phyloP scores from a whole-genome alignment of 1,140 invertebrate genomes.

The Stegodyphus dumicola region DNA sequence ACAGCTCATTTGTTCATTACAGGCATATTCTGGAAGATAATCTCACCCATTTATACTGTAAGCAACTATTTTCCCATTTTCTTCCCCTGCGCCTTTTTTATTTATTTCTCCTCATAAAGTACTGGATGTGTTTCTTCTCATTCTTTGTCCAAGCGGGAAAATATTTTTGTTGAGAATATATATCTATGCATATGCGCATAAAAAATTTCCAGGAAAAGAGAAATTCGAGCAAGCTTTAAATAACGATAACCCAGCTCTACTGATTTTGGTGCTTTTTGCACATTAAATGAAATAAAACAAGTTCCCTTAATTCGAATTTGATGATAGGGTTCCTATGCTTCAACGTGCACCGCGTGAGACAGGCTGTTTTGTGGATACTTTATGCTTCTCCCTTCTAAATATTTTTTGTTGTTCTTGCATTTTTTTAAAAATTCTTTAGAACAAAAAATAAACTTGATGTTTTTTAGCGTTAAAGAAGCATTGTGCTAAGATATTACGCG shows the following conservation, averaged over 20 bases:
- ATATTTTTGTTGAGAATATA: slow-evolving; percentile 42
- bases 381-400: not conserved
- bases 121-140: not conserved
- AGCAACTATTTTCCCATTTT: slow-evolving; percentile 60
- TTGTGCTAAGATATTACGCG: slow-evolving; percentile 46
- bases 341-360: slow-evolving; percentile 6
- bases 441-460: slow-evolving; percentile 7
- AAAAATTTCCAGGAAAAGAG: slow-evolving; percentile 23
- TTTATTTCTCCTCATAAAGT: not conserved
- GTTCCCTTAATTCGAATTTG: slow-evolving; percentile 52
- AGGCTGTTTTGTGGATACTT: slow-evolving; percentile 14
- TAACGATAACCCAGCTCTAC: slow-evolving; percentile 52
- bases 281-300: slow-evolving; percentile 61
- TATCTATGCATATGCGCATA: slow-evolving; percentile 32
- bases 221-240: slow-evolving; percentile 42
- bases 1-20: slow-evolving; percentile 51
- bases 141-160: slow-evolving; percentile 30
- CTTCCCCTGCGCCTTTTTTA: slow-evolving; percentile 12
- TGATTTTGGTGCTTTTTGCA: slow-evolving; percentile 47
- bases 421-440: slow-evolving; percentile 38
- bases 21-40: slow-evolving; percentile 41
- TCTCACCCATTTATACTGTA: slow-evolving; percentile 45
- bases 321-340: slow-evolving; percentile 33
- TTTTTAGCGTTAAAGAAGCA: slow-evolving; percentile 25
- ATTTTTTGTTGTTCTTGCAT: slow-evolving; percentile 16